phyloP scores from a whole-genome alignment of 2,797 vertebrate genomes.

The Cygnus olor region DNA sequence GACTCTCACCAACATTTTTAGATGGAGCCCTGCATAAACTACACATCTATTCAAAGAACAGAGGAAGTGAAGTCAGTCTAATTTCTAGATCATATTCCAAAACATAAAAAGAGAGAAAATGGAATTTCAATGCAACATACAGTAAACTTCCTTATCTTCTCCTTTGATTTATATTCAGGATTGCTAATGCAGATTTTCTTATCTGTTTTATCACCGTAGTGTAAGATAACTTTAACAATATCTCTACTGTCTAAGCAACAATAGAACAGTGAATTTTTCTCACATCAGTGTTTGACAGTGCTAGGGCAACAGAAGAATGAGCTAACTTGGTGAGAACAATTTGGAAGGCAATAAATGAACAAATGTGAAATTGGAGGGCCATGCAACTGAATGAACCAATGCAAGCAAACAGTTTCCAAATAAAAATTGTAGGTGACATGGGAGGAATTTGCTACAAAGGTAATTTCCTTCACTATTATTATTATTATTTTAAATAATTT shows the following conservation, averaged over 20 bases:
- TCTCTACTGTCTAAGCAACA: not conserved
- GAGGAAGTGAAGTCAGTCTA: not conserved
- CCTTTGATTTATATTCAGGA: not conserved
- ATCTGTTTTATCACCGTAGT: not conserved
- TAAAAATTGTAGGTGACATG: not conserved
- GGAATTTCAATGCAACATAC: not conserved
- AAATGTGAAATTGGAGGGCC: not conserved
- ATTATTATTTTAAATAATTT: not conserved
- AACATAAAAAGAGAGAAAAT: not conserved
- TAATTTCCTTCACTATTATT: not conserved
- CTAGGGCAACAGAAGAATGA: not conserved
- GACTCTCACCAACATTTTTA: not conserved
- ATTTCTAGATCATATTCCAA: not conserved
- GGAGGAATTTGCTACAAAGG: not conserved
- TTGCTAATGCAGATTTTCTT: not conserved
- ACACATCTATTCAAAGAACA: fast-evolving
- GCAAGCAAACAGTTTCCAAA: not conserved
- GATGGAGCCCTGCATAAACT: not conserved
- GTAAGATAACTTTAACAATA: not conserved
- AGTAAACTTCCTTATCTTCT: not conserved
- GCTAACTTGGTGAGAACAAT: not conserved
- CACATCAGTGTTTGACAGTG: not conserved
- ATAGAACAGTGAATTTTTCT: not conserved
- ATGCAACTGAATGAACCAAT: not conserved
- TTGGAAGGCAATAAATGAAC: not conserved